Evolutionary conservation across 2,113 vertebrate species (phyloP).

Genomic region (Caranx ignobilis): DNA sequence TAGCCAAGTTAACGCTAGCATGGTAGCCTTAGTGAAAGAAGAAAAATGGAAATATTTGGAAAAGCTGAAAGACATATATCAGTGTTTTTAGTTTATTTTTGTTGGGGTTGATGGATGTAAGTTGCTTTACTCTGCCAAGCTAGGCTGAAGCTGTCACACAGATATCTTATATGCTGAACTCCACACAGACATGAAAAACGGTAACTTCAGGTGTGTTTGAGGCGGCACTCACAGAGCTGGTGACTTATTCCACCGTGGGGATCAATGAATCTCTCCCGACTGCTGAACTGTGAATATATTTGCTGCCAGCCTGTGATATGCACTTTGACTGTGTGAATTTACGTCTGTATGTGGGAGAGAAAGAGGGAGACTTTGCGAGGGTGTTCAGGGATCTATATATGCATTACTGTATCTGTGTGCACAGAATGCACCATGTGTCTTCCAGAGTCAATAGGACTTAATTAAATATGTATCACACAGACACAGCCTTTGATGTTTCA

Average conservation of each 20-base stretch:
- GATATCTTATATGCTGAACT: not conserved
- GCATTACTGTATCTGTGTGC: slow-evolving; percentile 21
- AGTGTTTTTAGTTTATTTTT: slow-evolving; percentile 3
- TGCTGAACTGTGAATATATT: slow-evolving; percentile 31
- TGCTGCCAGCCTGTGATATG: slow-evolving; percentile 13
- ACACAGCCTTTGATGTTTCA: slow-evolving; percentile 64
- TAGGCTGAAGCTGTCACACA: not conserved
- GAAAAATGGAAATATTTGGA: not conserved
- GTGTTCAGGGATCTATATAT: slow-evolving; percentile 31
- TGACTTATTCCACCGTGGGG: slow-evolving; percentile 20
- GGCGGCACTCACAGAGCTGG: not conserved
- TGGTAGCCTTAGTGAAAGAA: not conserved
- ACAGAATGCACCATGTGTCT: slow-evolving; percentile 15
- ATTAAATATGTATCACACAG: slow-evolving; percentile 60
- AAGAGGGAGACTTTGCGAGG: not conserved
- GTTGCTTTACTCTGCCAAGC: not conserved
- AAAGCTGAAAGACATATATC: not conserved
- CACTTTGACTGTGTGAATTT: slow-evolving; percentile 16
- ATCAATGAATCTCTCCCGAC: slow-evolving; percentile 41
- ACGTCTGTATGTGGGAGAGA: slow-evolving; percentile 9
- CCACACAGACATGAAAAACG: slow-evolving; percentile 6
- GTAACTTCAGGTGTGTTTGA: slow-evolving; percentile 1
- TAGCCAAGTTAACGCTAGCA: not conserved
- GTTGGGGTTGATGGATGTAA: not conserved
- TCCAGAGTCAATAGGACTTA: slow-evolving; percentile 44